Evolutionary conservation across 2,888 invertebrate genomes (phyloP).

Genomic region (Sepiola atlantica): DNA sequence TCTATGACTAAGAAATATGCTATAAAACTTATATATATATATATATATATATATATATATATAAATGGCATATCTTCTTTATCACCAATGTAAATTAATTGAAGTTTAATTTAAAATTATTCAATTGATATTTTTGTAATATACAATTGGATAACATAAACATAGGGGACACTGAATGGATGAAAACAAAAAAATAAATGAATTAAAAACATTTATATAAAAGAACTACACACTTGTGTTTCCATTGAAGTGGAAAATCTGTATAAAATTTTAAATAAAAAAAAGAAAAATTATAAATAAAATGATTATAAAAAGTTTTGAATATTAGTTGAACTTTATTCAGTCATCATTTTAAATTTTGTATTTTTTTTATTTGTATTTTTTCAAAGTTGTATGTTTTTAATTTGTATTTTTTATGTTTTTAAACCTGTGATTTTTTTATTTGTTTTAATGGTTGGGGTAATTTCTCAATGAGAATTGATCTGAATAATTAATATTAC

Average conservation of each 20-base stretch:
- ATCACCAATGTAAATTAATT: background rate
- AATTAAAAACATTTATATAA: background rate
- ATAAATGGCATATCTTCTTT: background rate
- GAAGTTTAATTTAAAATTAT: background rate
- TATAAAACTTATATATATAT: background rate
- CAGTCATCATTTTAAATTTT: background rate
- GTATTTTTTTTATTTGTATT: no score
- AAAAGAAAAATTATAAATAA: background rate
- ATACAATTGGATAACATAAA: background rate
- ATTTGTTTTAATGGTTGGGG: no score
- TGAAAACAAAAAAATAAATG: background rate
- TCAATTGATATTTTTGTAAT: background rate
- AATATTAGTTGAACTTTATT: background rate
- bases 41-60: no score
- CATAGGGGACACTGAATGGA: background rate
- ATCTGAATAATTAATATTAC: no score
- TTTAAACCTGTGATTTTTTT: no score
- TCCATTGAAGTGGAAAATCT: slow-evolving; percentile 2
- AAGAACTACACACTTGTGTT: background rate
- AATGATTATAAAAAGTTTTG: background rate
- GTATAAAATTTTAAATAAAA: background rate
- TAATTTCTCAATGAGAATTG: no score
- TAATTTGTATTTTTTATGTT: no score
- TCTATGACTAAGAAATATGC: background rate
- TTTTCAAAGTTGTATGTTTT: no score